These are phyloP conservation scores for Heliconius hermathena DNA, from an alignment of 1,140 invertebrate genomes.

Conservation along the genomic window DNA sequence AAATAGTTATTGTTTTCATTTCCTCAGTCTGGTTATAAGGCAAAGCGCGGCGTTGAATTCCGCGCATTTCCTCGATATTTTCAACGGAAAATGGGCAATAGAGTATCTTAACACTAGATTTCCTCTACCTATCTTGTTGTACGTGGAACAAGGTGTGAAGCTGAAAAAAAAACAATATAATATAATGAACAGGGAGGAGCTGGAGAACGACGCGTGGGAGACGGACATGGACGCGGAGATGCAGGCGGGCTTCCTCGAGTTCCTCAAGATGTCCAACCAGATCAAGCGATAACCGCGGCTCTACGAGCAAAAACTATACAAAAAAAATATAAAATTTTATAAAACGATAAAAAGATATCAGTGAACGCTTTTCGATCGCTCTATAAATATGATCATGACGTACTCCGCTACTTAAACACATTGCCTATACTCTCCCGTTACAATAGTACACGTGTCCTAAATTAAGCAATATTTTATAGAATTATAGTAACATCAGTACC, in stretches of 20 bases:
- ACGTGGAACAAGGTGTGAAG: too few species aligned
- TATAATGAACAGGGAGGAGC: constrained; percentile 61
- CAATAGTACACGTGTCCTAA: constrained; percentile 26
- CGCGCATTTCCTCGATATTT: too few species aligned
- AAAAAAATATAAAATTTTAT: constrained; percentile 39
- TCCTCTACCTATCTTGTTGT: too few species aligned
- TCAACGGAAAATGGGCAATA: too few species aligned
- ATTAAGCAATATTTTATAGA: constrained; percentile 33
- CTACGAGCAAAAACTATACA: constrained; percentile 36
- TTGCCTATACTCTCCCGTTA: constrained; percentile 23
- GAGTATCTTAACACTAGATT: too few species aligned
- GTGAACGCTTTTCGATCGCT: constrained; percentile 37
- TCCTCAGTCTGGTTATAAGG: too few species aligned
- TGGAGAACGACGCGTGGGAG: constrained; percentile 78
- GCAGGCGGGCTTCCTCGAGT: constrained; percentile 78
- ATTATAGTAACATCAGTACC: constrained; percentile 25
- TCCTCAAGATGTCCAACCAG: constrained; percentile 80
- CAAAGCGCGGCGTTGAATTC: too few species aligned
- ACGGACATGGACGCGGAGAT: constrained; percentile 79
- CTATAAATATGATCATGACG: constrained; percentile 33
- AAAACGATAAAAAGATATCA: constrained; percentile 41
- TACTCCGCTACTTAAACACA: constrained; percentile 18
- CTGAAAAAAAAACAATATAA: too few species aligned
- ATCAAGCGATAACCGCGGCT: constrained; percentile 75
- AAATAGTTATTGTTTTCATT: too few species aligned